Conservation (phyloP, 2,113 vertebrate species). For the Phrynosoma platyrhinos region DNA sequence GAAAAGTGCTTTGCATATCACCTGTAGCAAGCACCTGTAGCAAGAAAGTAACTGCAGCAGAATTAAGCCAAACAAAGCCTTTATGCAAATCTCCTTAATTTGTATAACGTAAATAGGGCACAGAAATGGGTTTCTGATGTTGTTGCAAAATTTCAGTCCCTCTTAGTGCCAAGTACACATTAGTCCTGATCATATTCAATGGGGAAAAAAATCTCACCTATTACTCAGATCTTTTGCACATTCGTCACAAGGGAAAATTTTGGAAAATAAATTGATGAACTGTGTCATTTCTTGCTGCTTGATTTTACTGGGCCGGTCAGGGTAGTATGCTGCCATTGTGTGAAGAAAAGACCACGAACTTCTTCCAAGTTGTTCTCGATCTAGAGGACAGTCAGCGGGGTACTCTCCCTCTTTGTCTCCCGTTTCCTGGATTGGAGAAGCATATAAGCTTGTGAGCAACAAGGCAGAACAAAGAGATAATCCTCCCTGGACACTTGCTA, state of each 20-base stretch:
- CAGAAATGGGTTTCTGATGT: background rate
- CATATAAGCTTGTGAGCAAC: rapidly evolving
- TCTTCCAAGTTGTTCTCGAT: constrained; percentile 91
- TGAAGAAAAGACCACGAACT: constrained; percentile 95
- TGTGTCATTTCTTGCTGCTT: constrained; percentile 93
- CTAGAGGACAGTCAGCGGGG: constrained; percentile 86
- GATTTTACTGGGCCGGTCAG: constrained; percentile 80
- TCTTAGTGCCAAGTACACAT: background rate
- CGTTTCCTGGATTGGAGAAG: constrained; percentile 56
- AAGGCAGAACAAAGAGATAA: background rate
- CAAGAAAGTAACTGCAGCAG: background rate
- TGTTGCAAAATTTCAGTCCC: background rate
- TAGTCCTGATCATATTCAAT: too few species aligned
- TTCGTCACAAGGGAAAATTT: constrained; percentile 96
- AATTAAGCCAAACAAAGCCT: background rate
- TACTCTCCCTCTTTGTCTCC: constrained; percentile 62
- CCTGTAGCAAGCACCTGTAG: too few species aligned
- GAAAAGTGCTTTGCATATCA: too few species aligned
- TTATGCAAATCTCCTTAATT: background rate
- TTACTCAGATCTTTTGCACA: constrained; percentile 91
- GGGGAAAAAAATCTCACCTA: constrained; percentile 74
- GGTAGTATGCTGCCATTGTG: constrained; percentile 96
- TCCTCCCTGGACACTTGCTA: too few species aligned
- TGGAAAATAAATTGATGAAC: constrained; percentile 93
- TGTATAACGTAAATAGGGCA: background rate